phyloP scores from a whole-genome alignment of 2,888 invertebrate genomes.

The Dolichomitus sp. region DNA sequence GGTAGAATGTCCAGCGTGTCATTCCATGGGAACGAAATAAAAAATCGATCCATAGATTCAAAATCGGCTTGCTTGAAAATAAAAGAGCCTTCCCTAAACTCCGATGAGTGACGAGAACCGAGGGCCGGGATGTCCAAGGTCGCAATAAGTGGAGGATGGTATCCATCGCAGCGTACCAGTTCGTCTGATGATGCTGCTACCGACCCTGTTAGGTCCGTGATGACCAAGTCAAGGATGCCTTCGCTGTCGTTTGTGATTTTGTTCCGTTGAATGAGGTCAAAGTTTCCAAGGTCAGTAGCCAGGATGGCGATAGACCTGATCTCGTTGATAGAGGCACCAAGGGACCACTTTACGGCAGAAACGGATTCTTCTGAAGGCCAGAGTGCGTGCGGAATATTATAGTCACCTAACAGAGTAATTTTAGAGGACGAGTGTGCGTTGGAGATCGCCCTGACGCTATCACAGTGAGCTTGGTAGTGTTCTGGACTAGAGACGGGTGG shows the following conservation, averaged over 20 bases:
- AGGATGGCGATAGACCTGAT: background rate
- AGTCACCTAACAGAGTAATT: background rate
- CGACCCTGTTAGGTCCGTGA: background rate
- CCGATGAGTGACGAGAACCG: too few species aligned
- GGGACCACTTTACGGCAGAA: background rate
- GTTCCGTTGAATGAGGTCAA: background rate
- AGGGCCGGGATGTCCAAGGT: too few species aligned
- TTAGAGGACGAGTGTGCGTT: too few species aligned
- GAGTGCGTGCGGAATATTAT: background rate
- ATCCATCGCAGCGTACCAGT: background rate
- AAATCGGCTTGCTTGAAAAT: too few species aligned
- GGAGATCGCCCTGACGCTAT: background rate
- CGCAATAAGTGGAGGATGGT: background rate
- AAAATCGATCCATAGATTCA: too few species aligned
- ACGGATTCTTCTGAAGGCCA: background rate
- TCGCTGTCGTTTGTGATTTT: too few species aligned
- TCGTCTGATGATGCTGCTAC: background rate
- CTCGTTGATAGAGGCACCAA: background rate
- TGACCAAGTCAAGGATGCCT: background rate
- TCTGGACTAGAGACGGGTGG: background rate
- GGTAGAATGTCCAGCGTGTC: too few species aligned
- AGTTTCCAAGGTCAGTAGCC: background rate
- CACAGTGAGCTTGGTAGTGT: background rate
- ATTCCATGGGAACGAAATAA: too few species aligned
- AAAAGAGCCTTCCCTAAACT: too few species aligned